These are phyloP conservation scores for Ennomos erosarius DNA, from an alignment of 2,888 invertebrate genomes.

Conservation along the genomic window DNA sequence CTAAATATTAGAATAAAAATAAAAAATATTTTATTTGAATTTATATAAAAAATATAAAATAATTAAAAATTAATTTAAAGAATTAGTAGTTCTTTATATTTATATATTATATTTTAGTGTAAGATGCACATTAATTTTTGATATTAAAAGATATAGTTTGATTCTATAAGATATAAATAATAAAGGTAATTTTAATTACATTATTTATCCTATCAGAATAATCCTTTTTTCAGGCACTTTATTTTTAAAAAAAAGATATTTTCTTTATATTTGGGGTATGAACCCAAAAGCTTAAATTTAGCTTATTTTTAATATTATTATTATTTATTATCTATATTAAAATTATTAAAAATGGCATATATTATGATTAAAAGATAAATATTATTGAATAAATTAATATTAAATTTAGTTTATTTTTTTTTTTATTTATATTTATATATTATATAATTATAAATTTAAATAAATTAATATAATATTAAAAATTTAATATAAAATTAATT, in stretches of 20 bases:
- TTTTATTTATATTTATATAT: conserved; percentile 38
- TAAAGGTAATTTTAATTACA: conserved; percentile 77
- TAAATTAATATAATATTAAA: too few species aligned
- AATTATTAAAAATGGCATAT: conserved; percentile 51
- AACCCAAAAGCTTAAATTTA: conserved; percentile 86
- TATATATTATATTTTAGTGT: conserved; percentile 85
- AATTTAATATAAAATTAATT: conserved; percentile 44
- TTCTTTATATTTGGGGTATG: conserved; percentile 86
- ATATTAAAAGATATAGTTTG: conserved; percentile 86
- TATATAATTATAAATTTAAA: conserved; percentile 29
- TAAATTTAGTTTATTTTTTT: conserved; percentile 33
- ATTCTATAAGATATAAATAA: conserved; percentile 87
- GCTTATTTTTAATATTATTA: conserved; percentile 70
- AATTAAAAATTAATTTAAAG: conserved; percentile 77
- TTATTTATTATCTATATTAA: conserved; percentile 45
- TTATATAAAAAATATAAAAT: conserved; percentile 77
- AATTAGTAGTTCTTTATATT: conserved; percentile 48
- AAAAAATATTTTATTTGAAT: conserved; percentile 81
- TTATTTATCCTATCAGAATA: conserved; percentile 79
- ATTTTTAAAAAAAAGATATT: conserved; percentile 75
- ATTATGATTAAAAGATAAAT: conserved; percentile 42
- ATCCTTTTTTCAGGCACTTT: conserved; percentile 79
- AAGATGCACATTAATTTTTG: conserved; percentile 87
- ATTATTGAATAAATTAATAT: conserved; percentile 38
- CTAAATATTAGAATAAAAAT: conserved; percentile 82